These are phyloP conservation scores for Dreissena polymorpha DNA, from an alignment of 1,140 invertebrate species.

Conservation along the genomic window DNA sequence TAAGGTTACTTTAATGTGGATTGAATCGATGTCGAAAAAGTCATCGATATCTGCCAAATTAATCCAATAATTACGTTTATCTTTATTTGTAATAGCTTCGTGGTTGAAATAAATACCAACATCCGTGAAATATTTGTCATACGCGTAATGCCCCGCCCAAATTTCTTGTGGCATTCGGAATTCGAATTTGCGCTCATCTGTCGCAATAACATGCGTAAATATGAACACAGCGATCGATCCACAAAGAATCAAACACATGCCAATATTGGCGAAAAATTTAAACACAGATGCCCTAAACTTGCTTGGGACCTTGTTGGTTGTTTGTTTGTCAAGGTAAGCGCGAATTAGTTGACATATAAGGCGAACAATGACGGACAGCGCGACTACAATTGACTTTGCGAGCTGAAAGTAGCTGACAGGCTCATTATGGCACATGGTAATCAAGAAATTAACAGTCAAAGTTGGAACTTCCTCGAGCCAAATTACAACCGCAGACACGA, in stretches of 20 bases:
- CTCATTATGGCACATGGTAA: slow-evolving; percentile 59
- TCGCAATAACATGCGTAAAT: slow-evolving; percentile 66
- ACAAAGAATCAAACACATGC: slow-evolving; percentile 56
- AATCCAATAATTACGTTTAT: slow-evolving; percentile 23
- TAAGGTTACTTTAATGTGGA: slow-evolving; percentile 32
- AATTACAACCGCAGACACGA: slow-evolving; percentile 49
- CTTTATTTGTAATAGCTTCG: slow-evolving; percentile 4
- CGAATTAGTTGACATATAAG: slow-evolving; percentile 59
- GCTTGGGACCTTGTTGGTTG: slow-evolving; percentile 10
- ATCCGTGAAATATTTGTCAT: slow-evolving; percentile 53
- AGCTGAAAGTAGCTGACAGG: slow-evolving; percentile 61
- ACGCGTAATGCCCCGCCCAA: slow-evolving; percentile 39
- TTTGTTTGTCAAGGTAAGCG: slow-evolving; percentile 56
- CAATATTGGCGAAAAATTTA: slow-evolving; percentile 62
- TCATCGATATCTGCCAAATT: slow-evolving; percentile 44
- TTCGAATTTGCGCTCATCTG: slow-evolving; percentile 30
- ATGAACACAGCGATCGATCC: slow-evolving; percentile 64
- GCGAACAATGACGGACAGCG: slow-evolving; percentile 50
- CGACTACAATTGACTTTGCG: slow-evolving; percentile 49
- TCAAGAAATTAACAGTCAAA: slow-evolving; percentile 51
- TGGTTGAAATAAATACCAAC: slow-evolving; percentile 56
- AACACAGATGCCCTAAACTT: slow-evolving; percentile 46
- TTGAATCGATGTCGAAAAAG: slow-evolving; percentile 16
- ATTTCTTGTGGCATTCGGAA: slow-evolving; percentile 46
- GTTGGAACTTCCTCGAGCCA: slow-evolving; percentile 60